Evolutionary conservation across 2,797 vertebrate species (phyloP).

Genomic region (Onychomys arenicola): DNA sequence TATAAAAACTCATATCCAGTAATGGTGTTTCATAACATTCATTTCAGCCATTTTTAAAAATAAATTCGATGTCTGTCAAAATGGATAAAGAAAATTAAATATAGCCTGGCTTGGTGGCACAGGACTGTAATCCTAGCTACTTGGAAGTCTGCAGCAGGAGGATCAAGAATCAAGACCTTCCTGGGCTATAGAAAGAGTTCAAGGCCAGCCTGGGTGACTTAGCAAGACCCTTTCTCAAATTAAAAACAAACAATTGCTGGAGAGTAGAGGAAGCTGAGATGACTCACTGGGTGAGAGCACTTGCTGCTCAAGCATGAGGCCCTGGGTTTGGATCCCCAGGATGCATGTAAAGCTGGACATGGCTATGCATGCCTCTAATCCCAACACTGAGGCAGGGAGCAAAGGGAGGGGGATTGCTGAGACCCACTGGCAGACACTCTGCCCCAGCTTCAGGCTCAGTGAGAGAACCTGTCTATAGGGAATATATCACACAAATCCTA

Average conservation of each 20-base stretch:
- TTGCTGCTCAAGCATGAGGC: neutral
- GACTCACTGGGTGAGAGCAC: neutral
- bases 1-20: neutral
- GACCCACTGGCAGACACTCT: neutral
- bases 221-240: neutral
- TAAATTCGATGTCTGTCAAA: constrained; percentile 6
- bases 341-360: no score
- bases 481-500: no score
- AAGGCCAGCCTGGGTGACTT: neutral
- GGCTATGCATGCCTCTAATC: neutral
- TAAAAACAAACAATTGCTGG: neutral
- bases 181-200: neutral
- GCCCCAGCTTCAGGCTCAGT: neutral
- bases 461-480: neutral
- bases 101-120: neutral
- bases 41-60: neutral
- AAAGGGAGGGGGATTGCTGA: no score
- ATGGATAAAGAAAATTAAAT: neutral
- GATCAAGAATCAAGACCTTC: neutral
- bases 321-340: neutral
- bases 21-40: neutral
- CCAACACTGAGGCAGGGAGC: no score
- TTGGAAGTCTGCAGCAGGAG: neutral
- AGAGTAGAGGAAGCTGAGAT: neutral
- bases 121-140: neutral